Evolutionary conservation across 2,113 vertebrate genomes (phyloP).

Genomic region (Sialia sialis): DNA sequence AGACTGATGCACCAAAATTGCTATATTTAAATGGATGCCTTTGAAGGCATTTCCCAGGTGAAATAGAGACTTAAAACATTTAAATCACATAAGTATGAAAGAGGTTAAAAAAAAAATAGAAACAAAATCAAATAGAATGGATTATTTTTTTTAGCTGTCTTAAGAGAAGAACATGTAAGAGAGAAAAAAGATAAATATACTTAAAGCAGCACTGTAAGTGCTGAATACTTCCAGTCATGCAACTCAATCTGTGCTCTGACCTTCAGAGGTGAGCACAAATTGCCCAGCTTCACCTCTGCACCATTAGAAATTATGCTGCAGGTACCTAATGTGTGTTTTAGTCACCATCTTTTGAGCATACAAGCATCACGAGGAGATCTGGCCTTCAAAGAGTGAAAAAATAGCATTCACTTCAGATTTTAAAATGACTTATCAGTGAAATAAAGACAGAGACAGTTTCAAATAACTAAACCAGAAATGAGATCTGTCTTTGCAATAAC

Average conservation of each 20-base stretch:
- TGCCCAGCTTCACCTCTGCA: neutral
- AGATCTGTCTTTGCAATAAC: neutral
- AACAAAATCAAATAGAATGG: neutral
- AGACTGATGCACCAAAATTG: neutral
- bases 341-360: neutral
- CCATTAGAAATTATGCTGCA: neutral
- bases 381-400: neutral
- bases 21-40: neutral
- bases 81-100: neutral
- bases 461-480: neutral
- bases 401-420: neutral
- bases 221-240: neutral
- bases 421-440: neutral
- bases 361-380: neutral
- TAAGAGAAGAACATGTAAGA: neutral
- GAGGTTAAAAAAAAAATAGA: neutral
- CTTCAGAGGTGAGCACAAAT: neutral
- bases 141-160: neutral
- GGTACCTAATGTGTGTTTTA: neutral
- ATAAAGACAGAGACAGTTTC: neutral
- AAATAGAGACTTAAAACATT: neutral
- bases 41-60: neutral
- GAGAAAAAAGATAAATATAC: neutral
- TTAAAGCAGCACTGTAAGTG: neutral
- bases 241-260: neutral